phyloP scores from a whole-genome alignment of 2,113 vertebrate genomes.

The Parus major region DNA sequence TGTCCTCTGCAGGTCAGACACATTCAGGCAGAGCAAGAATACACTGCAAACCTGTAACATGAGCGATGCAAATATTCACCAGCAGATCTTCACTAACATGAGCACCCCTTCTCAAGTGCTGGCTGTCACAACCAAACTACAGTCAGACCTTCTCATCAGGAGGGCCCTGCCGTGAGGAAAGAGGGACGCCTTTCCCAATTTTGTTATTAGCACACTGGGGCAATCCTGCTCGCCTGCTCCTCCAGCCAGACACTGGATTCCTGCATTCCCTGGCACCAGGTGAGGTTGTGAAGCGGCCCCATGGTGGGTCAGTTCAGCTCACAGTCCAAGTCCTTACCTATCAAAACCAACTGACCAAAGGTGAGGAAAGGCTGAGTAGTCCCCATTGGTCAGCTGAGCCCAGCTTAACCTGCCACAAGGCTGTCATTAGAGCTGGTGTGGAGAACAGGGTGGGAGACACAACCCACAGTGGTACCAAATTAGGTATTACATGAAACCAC shows the following conservation, averaged over 20 bases:
- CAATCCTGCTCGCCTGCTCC: not conserved
- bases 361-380: not conserved
- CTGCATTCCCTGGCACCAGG: not conserved
- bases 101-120: not conserved
- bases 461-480: not conserved
- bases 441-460: not conserved
- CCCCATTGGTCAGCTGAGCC: not conserved
- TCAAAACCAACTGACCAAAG: not conserved
- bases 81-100: not conserved
- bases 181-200: not conserved
- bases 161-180: not conserved
- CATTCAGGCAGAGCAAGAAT: not conserved
- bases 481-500: not conserved
- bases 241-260: not conserved
- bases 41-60: not conserved
- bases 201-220: not conserved
- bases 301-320: not conserved
- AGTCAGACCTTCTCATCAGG: not conserved
- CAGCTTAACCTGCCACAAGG: not conserved
- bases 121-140: not conserved
- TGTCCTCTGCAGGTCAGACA: slow-evolving; percentile 14
- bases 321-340: not conserved
- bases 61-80: not conserved
- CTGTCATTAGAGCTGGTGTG: not conserved
- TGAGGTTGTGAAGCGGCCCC: not conserved